A percentile compares a stretch with the other conserved stretches of the same genome.
Conservation (phyloP, 2,888 invertebrate genomes). For the Drosophila nr. medialis region DNA sequence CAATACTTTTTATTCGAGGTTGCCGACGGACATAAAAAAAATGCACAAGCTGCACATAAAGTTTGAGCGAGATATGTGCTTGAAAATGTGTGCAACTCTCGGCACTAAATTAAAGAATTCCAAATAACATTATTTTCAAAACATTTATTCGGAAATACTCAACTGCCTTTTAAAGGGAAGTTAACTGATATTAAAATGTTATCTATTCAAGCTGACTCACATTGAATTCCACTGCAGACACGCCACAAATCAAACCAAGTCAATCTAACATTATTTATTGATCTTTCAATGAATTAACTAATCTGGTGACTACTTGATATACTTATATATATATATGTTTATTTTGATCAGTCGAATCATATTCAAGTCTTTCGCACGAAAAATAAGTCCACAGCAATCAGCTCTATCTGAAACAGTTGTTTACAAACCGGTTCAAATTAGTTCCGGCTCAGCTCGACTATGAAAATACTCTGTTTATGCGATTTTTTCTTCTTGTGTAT, state of each 20-base stretch:
- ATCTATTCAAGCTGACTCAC: neutral
- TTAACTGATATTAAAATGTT: neutral
- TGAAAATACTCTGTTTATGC: constrained; percentile 11
- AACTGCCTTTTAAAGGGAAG: neutral
- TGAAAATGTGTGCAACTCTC: neutral
- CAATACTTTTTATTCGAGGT: constrained; percentile 40
- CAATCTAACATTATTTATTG: neutral
- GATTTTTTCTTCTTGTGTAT: neutral
- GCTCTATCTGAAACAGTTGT: constrained; percentile 45
- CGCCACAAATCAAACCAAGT: neutral
- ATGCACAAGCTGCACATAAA: constrained; percentile 18
- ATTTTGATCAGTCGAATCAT: constrained; percentile 21
- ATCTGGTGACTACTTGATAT: neutral
- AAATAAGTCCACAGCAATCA: constrained; percentile 26
- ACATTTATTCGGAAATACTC: neutral
- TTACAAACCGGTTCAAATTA: constrained; percentile 29
- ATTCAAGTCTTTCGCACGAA: constrained; percentile 24
- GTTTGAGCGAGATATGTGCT: neutral
- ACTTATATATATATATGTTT: neutral
- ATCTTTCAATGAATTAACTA: neutral
- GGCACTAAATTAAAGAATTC: neutral
- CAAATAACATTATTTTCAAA: neutral
- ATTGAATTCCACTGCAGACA: neutral
- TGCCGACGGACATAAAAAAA: constrained; percentile 28
- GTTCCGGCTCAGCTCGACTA: neutral